phyloP scores from a whole-genome alignment of 2,113 vertebrate species.

The Paedocypris sp. region DNA sequence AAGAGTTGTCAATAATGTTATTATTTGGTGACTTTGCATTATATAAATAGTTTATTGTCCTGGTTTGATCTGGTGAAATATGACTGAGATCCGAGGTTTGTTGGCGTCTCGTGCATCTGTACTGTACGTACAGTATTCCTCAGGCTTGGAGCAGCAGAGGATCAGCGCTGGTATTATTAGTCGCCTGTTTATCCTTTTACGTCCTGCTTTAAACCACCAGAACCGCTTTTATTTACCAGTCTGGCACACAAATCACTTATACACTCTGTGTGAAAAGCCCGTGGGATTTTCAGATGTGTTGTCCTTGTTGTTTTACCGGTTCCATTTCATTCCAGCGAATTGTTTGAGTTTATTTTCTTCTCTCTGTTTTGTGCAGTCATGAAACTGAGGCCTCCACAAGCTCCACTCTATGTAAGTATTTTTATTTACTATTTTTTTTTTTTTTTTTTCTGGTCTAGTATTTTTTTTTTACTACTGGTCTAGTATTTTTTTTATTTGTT shows the following conservation, averaged over 20 bases:
- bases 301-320: not conserved
- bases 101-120: too few species aligned
- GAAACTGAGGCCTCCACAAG: conserved; percentile 97
- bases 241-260: not conserved
- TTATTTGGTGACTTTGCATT: too few species aligned
- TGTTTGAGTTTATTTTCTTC: conserved; percentile 18
- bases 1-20: too few species aligned
- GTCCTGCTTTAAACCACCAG: conserved; percentile 50
- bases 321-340: not conserved
- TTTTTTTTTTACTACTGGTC: too few species aligned
- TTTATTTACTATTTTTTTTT: not conserved
- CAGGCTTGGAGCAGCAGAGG: conserved; percentile 68
- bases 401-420: conserved; percentile 93
- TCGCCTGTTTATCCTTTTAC: conserved; percentile 63
- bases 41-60: too few species aligned
- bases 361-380: conserved; percentile 81
- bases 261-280: not conserved
- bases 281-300: not conserved
- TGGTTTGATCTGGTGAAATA: too few species aligned
- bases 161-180: conserved; percentile 77
- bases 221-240: conserved; percentile 13
- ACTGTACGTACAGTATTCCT: too few species aligned
- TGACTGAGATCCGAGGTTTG: too few species aligned
- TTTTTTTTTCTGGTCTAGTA: not conserved
- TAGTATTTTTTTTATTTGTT: too few species aligned